These are phyloP conservation scores for Drosophila seguyi DNA, from an alignment of 1,140 invertebrate species.

Conservation along the genomic window DNA sequence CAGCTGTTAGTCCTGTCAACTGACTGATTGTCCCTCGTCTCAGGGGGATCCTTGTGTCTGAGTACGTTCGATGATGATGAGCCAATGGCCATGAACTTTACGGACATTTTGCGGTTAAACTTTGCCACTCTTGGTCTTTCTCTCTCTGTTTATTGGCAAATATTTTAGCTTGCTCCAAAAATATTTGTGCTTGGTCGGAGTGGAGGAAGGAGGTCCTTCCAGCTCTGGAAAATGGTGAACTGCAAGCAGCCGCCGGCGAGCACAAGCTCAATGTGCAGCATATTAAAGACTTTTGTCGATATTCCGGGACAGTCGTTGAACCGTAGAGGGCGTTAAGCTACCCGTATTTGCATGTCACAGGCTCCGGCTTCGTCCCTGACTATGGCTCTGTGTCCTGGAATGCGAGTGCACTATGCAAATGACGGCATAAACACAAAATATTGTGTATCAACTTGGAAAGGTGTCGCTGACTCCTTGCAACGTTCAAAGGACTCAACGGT, in stretches of 20 bases:
- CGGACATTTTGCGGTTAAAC: constrained; percentile 58
- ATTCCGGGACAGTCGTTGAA: constrained; percentile 54
- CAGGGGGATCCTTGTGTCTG: constrained; percentile 19
- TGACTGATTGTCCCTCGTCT: constrained; percentile 34
- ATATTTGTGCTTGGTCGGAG: constrained; percentile 52
- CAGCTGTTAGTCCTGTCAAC: constrained; percentile 42
- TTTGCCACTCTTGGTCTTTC: constrained; percentile 20
- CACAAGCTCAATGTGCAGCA: constrained; percentile 50
- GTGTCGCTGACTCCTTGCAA: constrained; percentile 27
- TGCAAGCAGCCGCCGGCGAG: constrained; percentile 47
- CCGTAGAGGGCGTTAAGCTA: constrained; percentile 46
- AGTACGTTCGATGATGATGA: constrained; percentile 54
- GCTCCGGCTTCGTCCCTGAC: background rate
- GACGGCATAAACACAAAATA: constrained; percentile 24
- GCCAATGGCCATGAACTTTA: constrained; percentile 66
- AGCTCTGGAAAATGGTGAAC: constrained; percentile 33
- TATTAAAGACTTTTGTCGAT: constrained; percentile 51
- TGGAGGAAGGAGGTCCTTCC: constrained; percentile 1
- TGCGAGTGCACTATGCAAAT: constrained; percentile 34
- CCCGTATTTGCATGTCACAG: constrained; percentile 57
- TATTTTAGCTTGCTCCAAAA: constrained; percentile 69
- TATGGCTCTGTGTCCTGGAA: background rate
- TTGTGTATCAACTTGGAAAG: constrained; percentile 19
- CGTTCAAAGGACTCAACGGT: constrained; percentile 4
- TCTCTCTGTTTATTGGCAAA: constrained; percentile 57